Evolutionary conservation across 2,797 vertebrate species (phyloP).

Genomic region (Brotogeris chrysoptera): DNA sequence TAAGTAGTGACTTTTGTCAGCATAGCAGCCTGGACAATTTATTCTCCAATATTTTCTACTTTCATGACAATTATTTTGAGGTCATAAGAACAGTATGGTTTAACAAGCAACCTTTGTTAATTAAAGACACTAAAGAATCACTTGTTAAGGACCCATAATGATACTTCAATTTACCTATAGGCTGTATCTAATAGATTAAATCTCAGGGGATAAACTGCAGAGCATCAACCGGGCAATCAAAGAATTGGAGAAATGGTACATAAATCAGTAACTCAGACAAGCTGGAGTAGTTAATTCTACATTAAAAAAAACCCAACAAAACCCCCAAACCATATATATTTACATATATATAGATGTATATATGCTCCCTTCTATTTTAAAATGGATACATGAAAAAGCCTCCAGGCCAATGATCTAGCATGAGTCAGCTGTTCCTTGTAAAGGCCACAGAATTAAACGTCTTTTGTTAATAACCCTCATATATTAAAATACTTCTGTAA

Average conservation of each 20-base stretch:
- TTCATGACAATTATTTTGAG: neutral
- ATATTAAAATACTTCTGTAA: neutral
- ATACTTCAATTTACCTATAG: neutral
- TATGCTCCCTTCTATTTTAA: neutral
- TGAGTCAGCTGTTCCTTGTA: neutral
- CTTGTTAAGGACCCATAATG: neutral
- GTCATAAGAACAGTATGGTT: neutral
- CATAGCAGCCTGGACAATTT: neutral
- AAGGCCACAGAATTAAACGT: neutral
- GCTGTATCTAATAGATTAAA: neutral
- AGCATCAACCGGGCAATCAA: neutral
- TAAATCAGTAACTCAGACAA: neutral
- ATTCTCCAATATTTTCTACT: neutral
- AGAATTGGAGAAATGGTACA: neutral
- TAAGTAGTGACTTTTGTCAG: neutral
- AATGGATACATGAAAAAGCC: neutral
- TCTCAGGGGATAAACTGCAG: neutral
- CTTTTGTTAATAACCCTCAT: neutral
- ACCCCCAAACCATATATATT: neutral
- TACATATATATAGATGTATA: neutral
- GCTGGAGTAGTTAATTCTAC: neutral
- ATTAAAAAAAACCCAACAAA: neutral
- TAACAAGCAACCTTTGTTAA: neutral
- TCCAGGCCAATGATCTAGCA: neutral
- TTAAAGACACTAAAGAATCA: neutral